A percentile compares a stretch with the other conserved stretches of the same genome.
phyloP scores from a whole-genome alignment of 2,888 invertebrate genomes.

The Cephus nigrinus region DNA sequence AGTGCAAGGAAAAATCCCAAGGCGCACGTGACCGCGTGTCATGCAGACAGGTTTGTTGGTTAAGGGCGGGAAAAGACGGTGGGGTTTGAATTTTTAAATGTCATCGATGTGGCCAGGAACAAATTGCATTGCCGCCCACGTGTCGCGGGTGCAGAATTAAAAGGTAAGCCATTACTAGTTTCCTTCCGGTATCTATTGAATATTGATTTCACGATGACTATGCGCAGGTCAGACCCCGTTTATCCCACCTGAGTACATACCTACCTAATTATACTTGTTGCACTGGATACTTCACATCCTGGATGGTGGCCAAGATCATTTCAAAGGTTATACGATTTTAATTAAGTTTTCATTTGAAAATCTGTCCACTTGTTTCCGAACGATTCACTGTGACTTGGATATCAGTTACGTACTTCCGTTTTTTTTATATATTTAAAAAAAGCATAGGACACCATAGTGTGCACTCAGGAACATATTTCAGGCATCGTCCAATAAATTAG shows the following conservation, averaged over 20 bases:
- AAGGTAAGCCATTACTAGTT: neutral
- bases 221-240: neutral
- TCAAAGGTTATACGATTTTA: neutral
- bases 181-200: neutral
- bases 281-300: slow-evolving; percentile 29
- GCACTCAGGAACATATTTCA: neutral
- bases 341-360: neutral
- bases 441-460: neutral
- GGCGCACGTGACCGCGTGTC: neutral
- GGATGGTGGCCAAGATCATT: neutral
- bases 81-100: neutral
- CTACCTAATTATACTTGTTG: slow-evolving; percentile 56
- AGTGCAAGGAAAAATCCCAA: neutral
- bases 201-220: neutral
- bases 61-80: neutral
- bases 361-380: neutral
- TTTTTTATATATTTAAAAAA: neutral
- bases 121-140: neutral
- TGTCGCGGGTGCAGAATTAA: neutral
- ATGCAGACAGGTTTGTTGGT: neutral
- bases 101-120: neutral
- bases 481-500: neutral
- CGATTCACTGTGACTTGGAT: neutral
- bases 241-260: slow-evolving; percentile 3
- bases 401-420: neutral